Evolutionary conservation across 2,888 invertebrate genomes (phyloP), one percentile per base, ranked within the genome.

Genomic region (Eristalis intricaria): DNA sequence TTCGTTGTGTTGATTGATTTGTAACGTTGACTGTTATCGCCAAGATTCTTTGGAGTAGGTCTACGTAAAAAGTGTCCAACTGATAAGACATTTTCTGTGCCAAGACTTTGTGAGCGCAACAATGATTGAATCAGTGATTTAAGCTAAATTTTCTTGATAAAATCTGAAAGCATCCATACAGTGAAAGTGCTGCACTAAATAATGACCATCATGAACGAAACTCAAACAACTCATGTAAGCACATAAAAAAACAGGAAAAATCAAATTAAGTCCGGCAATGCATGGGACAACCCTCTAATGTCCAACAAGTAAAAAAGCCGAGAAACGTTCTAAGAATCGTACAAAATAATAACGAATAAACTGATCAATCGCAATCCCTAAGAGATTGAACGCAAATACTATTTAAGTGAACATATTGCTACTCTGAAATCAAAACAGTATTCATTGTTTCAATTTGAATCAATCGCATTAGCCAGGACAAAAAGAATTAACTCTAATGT

Each of bases 301-400:
- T 19, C 64, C 82, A 87, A 63, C 66, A 85, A 78, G 56, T 32
- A 65, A 75, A 78, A 73, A 85, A 88, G 86, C 88, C 56, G 50
- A 19, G 7, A 19, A n/a, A 50, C 50, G 75, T 60, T 66, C 60
- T 79, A 71, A 82, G 64, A 63, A 40, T 58, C 66, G 19, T 64
- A 58, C 38, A 65, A 69, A 35, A 32, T 19, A 66, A 26, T 73
- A 19, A 43, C 29, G 22, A 61, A 73, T 22, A 23, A 15, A 35
- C 63, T 38, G 8, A 32, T 69, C 50, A 40, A 60, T 68, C 32
- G 4, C 73, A 80, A 64, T 73, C 70, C 60, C 38, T 80, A 80
- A 76, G 61, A 79, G 76, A 73, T 69, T 61, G 19, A 64, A 68
- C 15, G 11, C 1, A 82, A 75, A 69, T 5, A 64, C 4, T 19